A percentile compares a stretch with the other conserved stretches of the same genome.
phyloP scores from a whole-genome alignment of 2,888 invertebrate genomes.

The Helleia helle region DNA sequence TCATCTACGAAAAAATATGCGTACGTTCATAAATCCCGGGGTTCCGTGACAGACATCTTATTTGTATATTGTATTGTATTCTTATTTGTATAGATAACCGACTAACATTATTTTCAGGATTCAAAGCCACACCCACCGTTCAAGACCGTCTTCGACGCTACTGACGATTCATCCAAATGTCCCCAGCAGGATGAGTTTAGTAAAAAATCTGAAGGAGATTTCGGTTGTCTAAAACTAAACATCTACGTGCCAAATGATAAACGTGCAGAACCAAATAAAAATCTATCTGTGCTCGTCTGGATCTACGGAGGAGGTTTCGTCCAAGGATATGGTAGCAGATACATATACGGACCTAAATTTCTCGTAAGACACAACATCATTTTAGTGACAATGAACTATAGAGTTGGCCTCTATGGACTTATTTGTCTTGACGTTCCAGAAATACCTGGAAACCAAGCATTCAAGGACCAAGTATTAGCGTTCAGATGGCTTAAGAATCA shows the following conservation, averaged over 20 bases:
- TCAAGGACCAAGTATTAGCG: conserved; percentile 40
- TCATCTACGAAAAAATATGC: too few species aligned
- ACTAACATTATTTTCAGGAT: too few species aligned
- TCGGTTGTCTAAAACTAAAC: conserved; percentile 31
- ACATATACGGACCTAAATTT: neutral
- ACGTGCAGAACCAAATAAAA: conserved; percentile 27
- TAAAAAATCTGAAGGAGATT: neutral
- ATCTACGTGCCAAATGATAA: conserved; percentile 36
- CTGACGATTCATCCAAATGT: neutral
- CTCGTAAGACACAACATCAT: conserved; percentile 1
- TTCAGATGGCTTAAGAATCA: conserved; percentile 41
- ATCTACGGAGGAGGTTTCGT: conserved; percentile 35
- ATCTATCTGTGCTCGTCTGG: conserved; percentile 36
- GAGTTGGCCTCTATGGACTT: conserved; percentile 4
- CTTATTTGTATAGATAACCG: too few species aligned
- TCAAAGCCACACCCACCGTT: neutral
- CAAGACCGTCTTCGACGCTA: conserved; percentile 17
- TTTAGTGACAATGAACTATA: conserved; percentile 2
- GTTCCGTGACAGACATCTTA: too few species aligned
- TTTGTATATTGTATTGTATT: too few species aligned
- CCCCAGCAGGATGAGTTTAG: neutral
- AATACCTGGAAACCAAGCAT: conserved; percentile 42
- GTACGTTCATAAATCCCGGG: too few species aligned
- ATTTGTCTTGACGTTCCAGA: conserved; percentile 36
- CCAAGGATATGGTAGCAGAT: conserved; percentile 28